Evolutionary conservation across 2,888 invertebrate genomes (phyloP), one percentile per base, ranked within the genome.

Genomic region (Thalpophila matura): DNA sequence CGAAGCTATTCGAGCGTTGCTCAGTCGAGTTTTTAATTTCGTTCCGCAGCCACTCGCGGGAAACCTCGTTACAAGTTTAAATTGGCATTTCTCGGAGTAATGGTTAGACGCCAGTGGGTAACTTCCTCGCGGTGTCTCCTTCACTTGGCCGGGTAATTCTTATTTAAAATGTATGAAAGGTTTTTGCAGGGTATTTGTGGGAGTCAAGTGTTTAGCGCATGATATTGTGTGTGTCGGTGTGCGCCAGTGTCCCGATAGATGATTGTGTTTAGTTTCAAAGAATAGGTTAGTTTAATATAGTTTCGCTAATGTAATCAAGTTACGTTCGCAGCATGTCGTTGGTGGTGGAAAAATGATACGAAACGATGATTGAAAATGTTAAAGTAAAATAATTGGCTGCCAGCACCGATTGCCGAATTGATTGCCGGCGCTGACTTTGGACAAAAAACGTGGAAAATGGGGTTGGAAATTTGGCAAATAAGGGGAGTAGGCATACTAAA

Each of bases 61-160:
- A 91, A 93, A 93, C 91, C 93, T 94, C 90, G 93, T 94, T 94
- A 94, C 92, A 94, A 94, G 91, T 94, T 94, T 94, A 94, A 94
- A 94, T 94, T 94, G 94, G 92, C 93, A 90, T 93, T 93, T 93
- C 93, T 91, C 92, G 88, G 89, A 91, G 92, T 92, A 92, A 93
- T 91, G 90, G 92, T 89, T 90, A 90, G 90, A 92, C 87, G 89
- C 85, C 88, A 89, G 85, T 87, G 86, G 90, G 84, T 87, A 90
- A 91, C 87, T 90, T 89, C 83, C 84, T 79, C 77, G 76, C 84
- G 83, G 89, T 90, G 89, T 91, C 91, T 90, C 87, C 88, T 85
- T 86, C 85, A 88, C 87, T 88, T 86, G 86, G 82, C 72, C 74
- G 86, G 84, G 86, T 91, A 91, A 91, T 92, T 91, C 89, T 91